Evolutionary conservation across 2,888 invertebrate genomes (phyloP).

Genomic region (Paralinhomoeus sp.): DNA sequence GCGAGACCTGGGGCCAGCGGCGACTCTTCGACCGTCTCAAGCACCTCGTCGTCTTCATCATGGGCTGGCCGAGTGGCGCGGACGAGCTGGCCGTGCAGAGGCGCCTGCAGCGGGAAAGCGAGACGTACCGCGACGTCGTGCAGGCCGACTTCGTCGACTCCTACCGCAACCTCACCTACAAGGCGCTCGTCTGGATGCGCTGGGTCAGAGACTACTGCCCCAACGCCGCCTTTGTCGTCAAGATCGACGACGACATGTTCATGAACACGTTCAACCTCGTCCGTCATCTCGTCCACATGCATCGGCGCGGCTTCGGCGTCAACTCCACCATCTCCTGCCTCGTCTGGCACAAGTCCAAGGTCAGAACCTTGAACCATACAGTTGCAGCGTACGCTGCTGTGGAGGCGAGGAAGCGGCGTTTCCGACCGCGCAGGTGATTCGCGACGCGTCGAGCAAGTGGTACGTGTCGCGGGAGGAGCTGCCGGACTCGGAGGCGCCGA

Average conservation of each 20-base stretch:
- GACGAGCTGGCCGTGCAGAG: neutral
- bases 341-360: no score
- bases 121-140: constrained; percentile 2
- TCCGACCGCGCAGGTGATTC: neutral
- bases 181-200: constrained; percentile 5
- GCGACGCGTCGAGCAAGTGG: neutral
- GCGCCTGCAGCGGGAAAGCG: neutral
- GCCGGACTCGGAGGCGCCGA: neutral
- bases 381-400: no score
- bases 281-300: no score
- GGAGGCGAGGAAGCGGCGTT: no score
- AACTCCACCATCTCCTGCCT: no score
- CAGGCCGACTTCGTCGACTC: constrained; percentile 5
- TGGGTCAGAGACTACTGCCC: constrained; percentile 4
- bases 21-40: neutral
- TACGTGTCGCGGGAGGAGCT: neutral
- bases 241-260: constrained; percentile 7
- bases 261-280: constrained; percentile 6
- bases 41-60: constrained; percentile 3
- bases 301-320: no score
- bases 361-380: no score
- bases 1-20: constrained; percentile 5
- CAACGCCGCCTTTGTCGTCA: no score
- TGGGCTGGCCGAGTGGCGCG: constrained; percentile 3
- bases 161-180: constrained; percentile 5